Evolutionary conservation across 2,888 invertebrate species (phyloP).

Genomic region (Chloromyia formosa): DNA sequence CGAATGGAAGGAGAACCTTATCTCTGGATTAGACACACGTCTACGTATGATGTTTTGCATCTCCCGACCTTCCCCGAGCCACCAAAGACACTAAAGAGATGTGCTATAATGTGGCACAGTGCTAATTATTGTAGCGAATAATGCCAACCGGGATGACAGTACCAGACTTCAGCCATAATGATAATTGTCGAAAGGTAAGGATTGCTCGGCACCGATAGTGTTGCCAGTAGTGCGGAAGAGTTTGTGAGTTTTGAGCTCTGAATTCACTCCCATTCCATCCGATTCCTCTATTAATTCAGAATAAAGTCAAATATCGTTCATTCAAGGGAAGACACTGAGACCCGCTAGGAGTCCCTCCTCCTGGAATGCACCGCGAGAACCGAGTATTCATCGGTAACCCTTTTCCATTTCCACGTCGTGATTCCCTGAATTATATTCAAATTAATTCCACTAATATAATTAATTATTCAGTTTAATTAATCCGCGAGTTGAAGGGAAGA

Average conservation of each 20-base stretch:
- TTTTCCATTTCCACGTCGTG: not conserved
- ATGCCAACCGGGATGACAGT: not conserved
- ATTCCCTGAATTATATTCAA: slow-evolving; percentile 24
- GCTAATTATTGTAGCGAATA: slow-evolving; percentile 26
- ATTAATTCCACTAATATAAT: slow-evolving; percentile 42
- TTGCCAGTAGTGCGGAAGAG: no score
- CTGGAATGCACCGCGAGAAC: no score
- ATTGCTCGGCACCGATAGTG: no score
- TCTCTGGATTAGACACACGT: slow-evolving; percentile 9
- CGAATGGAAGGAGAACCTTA: not conserved
- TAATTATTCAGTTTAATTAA: slow-evolving; percentile 43
- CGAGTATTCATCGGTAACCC: not conserved
- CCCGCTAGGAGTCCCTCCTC: no score
- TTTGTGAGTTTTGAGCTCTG: no score
- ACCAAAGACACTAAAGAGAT: not conserved
- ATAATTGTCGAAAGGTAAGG: no score
- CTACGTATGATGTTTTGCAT: no score
- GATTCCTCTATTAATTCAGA: no score
- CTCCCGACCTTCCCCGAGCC: not conserved
- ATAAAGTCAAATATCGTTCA: no score
- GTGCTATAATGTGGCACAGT: not conserved
- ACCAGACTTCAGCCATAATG: not conserved
- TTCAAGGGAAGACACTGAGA: no score
- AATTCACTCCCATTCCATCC: no score
- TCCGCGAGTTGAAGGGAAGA: slow-evolving; percentile 21